Base-by-base conservation (phyloP, 2,888 invertebrate genomes). In the Bibio marci region DNA sequence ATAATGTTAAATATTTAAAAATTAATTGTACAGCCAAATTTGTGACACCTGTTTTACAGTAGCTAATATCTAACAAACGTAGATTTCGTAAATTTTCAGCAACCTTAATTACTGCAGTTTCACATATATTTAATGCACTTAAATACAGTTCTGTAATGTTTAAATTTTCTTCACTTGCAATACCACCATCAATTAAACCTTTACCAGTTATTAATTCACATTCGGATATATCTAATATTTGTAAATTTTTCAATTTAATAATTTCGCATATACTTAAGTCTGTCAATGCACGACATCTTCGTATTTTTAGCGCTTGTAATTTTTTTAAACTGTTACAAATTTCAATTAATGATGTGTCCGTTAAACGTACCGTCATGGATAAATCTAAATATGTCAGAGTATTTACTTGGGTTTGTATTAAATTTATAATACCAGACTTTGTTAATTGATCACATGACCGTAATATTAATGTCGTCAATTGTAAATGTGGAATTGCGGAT, bases 1-100 rank as follows among this genome's bases (percentile, higher is more conserved):
- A 59, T 46, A 64, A 57, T 13, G 67, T 53, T 48, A 79, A 66
- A 48, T 76, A 67, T 47, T 71, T 68, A 43, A 79, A 74, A 46
- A 82, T 68, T 31, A 69, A 70, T 61, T 80, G 74, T 38, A 80
- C 63, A 14, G 72, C 72, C 42, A 65, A 64, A 51, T 81, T 78
- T 4, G 78, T 78, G 2, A 80, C 72, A n/a, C 71, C 73, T 59
- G 70, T 73, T 46, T 75, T 72, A 52, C 80, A 80, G 47, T 71
- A 73, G 41, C 73, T 73, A 34, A 81, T 53, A 52, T 80, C 74
- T 17, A 82, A 59, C 17, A 64, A 56, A 1, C 60, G 64, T 32
- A 81, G 57, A 41, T 69, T 67, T 2, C 68, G 67, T 40, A 77
- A 59, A 45, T 63, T 65, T 48, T 67, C 65, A 8, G 75, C 70